These are phyloP conservation scores for Tringa solitaria DNA, from an alignment of 2,113 vertebrate species.

Conservation along the genomic window DNA sequence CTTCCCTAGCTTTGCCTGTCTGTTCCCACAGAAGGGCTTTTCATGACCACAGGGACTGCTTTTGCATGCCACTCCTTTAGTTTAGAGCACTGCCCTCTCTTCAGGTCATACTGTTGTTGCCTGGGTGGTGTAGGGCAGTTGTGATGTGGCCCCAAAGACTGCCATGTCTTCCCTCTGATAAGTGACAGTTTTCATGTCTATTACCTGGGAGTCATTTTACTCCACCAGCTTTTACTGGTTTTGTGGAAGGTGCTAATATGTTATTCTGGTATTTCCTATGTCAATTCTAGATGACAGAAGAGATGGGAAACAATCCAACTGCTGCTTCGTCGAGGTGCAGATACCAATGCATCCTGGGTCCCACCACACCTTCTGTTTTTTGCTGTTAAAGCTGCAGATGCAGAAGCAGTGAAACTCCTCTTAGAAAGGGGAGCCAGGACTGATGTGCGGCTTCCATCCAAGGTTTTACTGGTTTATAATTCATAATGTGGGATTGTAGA, in stretches of 20 bases:
- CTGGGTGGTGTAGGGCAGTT: too few species aligned
- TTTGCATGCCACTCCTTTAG: neutral
- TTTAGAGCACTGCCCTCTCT: neutral
- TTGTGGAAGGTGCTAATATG: neutral
- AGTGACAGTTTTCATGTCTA: neutral
- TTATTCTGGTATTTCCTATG: neutral
- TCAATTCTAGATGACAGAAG: conserved; percentile 61
- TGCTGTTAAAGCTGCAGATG: conserved; percentile 80
- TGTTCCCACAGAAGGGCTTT: neutral
- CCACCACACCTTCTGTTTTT: conserved; percentile 82
- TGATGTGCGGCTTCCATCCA: conserved; percentile 70
- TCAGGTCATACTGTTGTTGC: neutral
- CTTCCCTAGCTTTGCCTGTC: neutral
- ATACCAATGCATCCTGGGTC: conserved; percentile 78
- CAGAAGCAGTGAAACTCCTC: conserved; percentile 72
- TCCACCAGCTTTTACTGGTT: neutral
- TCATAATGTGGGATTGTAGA: neutral
- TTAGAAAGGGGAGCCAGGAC: conserved; percentile 79
- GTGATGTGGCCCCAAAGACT: neutral
- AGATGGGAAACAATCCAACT: conserved; percentile 77
- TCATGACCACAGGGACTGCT: neutral
- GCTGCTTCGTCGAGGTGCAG: conserved; percentile 80
- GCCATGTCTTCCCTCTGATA: neutral
- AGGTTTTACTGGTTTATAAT: conserved; percentile 57
- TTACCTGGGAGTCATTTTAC: neutral